A percentile compares a stretch with the other conserved stretches of the same genome.
These are phyloP conservation scores for Meliscaeva auricollis DNA, from an alignment of 2,888 invertebrate genomes.

Conservation along the genomic window DNA sequence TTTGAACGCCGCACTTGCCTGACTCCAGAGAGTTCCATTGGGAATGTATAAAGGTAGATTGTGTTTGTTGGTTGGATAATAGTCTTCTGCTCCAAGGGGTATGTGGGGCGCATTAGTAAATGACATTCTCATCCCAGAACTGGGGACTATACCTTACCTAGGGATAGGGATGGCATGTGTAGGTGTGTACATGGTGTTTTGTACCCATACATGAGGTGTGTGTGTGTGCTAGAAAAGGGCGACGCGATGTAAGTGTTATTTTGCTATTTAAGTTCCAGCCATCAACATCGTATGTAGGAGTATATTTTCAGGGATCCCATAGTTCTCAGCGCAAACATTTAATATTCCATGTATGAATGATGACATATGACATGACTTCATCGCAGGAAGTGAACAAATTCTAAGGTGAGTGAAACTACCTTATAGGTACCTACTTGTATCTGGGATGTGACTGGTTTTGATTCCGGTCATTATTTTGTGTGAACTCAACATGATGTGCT, in stretches of 20 bases:
- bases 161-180: not conserved
- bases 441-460: conserved; percentile 48
- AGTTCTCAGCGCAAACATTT: conserved; percentile 48
- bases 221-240: conserved; percentile 31
- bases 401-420: conserved; percentile 61
- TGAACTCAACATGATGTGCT: not conserved
- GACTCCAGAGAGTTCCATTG: conserved; percentile 67
- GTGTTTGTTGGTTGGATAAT: conserved; percentile 73
- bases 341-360: conserved; percentile 66
- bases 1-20: conserved; percentile 71
- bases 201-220: not conserved
- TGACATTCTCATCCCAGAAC: conserved; percentile 63
- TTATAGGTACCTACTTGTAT: conserved; percentile 1
- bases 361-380: conserved; percentile 61
- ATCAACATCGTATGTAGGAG: conserved; percentile 13
- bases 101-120: conserved; percentile 74
- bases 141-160: not conserved
- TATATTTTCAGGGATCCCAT: not conserved
- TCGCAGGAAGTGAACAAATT: conserved; percentile 67
- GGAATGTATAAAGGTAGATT: conserved; percentile 65
- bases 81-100: conserved; percentile 70
- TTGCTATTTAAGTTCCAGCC: conserved; percentile 35
- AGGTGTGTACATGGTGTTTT: not conserved
- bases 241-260: conserved; percentile 65
- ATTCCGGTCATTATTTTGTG: conserved; percentile 31